A percentile compares a stretch with the other conserved stretches of the same genome.
Evolutionary conservation across 2,888 invertebrate genomes (phyloP).

Genomic region (Scrobipalpa atriplicella): DNA sequence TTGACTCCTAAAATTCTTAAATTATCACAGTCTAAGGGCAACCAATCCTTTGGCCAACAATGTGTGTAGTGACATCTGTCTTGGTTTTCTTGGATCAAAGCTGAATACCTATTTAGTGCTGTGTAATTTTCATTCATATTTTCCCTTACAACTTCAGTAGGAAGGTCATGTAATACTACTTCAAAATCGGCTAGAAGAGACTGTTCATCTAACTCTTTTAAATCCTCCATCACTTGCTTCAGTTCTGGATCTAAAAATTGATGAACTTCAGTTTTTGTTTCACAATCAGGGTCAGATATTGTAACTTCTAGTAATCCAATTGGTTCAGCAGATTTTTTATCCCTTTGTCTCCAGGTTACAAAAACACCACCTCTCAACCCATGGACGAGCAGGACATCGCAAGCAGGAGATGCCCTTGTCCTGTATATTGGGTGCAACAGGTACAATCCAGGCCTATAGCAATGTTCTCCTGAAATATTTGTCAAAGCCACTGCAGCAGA

Average conservation of each 20-base stretch:
- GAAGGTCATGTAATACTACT: slow-evolving; percentile 85
- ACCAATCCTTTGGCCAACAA: slow-evolving; percentile 98
- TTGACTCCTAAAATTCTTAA: slow-evolving; percentile 92
- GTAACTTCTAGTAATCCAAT: slow-evolving; percentile 65
- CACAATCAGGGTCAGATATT: slow-evolving; percentile 55
- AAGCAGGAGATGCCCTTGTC: slow-evolving; percentile 78
- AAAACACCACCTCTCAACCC: slow-evolving; percentile 95
- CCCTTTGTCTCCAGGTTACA: slow-evolving; percentile 96
- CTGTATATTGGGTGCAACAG: slow-evolving; percentile 90
- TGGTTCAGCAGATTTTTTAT: slow-evolving; percentile 74
- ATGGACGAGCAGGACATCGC: slow-evolving; percentile 96
- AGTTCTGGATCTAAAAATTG: slow-evolving; percentile 67
- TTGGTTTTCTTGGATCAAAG: slow-evolving; percentile 61
- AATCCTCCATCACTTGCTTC: slow-evolving; percentile 78
- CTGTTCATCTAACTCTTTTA: slow-evolving; percentile 80
- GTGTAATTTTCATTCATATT: slow-evolving; percentile 42
- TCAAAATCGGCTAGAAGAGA: slow-evolving; percentile 83
- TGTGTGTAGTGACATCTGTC: slow-evolving; percentile 80
- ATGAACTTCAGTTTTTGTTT: slow-evolving; percentile 40
- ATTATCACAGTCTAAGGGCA: slow-evolving; percentile 89
- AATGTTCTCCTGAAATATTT: slow-evolving; percentile 86
- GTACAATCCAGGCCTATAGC: slow-evolving; percentile 86
- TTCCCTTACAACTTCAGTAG: slow-evolving; percentile 78
- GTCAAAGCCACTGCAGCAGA: slow-evolving; percentile 88
- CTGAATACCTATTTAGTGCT: slow-evolving; percentile 56